Evolutionary conservation across 2,888 invertebrate species (phyloP), one percentile per base, ranked within the genome.

Genomic region (Ectemnius cavifrons): DNA sequence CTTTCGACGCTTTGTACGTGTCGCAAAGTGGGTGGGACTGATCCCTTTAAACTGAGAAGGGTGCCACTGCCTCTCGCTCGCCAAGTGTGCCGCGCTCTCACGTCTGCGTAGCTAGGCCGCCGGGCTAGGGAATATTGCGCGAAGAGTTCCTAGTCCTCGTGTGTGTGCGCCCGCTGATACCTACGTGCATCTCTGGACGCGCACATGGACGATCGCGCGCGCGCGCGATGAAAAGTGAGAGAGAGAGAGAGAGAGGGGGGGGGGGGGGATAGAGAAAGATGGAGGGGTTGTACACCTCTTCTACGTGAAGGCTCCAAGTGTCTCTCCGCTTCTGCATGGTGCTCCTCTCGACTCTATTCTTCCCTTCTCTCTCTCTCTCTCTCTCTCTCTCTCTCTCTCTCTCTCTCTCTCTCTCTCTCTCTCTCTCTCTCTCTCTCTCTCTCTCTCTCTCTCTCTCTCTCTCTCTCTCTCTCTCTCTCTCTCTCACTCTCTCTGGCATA

Each of bases 21-120:
- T 84, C 84, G 84, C 82, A 70, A 77, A 76, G 82, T 79, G 77
- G 84, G 78, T 73, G 82, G 83, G 82, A 82, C 83, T 82, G 84
- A 84, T 83, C 84, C 82, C 76, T 84, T 82, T 82, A 84, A 83
- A 84, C 77, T 67, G 77, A 78, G 77, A 77, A 76, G 81, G 79
- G 81, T 74, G 52, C n/a, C 52, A 52, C 16, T 37, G 37, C 37
- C 58, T 66, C 72, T 59, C 62, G 60, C 67, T 61, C 64, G 59
- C 62, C 45, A 59, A 71, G 74, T 56, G 73, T 56, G 73, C 66
- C 80, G 72, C 69, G 74, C 67, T 46, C 67, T 66, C 58, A 49
- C 72, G 71, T 68, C 62, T 46, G 62, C 58, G 56, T 45, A 56
- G 49, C 27, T 46, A 70, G 46, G 28, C 71, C 46, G 61, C 16